These are phyloP conservation scores for Mnemiopsis leidyi DNA, from an alignment of 37 sponge, comb jelly and placozoan species.

Conservation along the genomic window DNA sequence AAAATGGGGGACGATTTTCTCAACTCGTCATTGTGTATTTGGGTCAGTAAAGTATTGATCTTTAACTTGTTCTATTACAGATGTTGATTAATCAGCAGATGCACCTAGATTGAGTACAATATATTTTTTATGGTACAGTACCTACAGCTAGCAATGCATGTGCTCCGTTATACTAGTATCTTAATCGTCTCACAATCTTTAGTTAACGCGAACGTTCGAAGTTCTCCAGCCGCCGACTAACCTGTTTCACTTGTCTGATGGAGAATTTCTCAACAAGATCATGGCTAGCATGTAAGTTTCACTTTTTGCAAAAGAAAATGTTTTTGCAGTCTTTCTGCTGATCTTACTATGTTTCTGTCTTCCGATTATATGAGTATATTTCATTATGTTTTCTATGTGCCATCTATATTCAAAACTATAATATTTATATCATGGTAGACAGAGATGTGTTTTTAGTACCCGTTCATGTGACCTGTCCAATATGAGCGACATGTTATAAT, in stretches of 20 bases:
- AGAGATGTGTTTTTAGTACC: neutral
- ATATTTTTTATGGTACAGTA: no score
- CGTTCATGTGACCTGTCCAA: no score
- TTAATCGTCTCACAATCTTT: neutral
- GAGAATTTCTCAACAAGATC: constrained; percentile 55
- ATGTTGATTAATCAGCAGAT: no score
- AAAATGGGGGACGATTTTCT: constrained; percentile 42
- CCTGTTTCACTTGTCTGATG: constrained; percentile 26
- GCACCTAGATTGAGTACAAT: no score
- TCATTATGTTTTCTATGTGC: no score
- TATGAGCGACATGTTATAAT: no score
- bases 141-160: no score
- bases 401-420: neutral
- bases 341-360: no score
- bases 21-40: neutral
- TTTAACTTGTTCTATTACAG: no score
- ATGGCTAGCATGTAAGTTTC: constrained; percentile 46
- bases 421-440: neutral
- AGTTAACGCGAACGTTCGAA: constrained; percentile 60
- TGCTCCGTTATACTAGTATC: no score
- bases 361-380: no score
- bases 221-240: neutral
- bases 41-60: constrained; percentile 52
- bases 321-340: neutral
- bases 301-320: neutral